Evolutionary conservation across 2,113 vertebrate genomes (phyloP).

Genomic region (Aleadryas rufinucha): DNA sequence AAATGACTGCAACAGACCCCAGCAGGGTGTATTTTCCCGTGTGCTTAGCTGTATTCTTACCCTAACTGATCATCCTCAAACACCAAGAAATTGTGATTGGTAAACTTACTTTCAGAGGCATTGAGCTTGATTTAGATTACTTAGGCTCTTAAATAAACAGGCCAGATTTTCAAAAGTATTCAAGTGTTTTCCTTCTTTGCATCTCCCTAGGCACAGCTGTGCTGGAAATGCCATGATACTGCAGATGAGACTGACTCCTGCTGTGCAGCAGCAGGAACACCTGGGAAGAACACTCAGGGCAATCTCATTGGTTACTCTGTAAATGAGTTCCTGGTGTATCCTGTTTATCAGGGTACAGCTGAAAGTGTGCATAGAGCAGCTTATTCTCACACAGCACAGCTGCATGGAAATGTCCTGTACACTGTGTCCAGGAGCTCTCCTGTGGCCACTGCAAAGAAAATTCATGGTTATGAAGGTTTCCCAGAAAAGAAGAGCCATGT

Average conservation of each 20-base stretch:
- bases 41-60: neutral
- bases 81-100: neutral
- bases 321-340: neutral
- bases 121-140: no score
- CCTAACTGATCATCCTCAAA: neutral
- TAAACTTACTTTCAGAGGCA: neutral
- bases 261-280: neutral
- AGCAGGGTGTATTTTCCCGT: neutral
- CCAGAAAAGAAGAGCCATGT: rapidly evolving
- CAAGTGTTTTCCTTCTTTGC: rapidly evolving
- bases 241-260: neutral
- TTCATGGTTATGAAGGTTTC: rapidly evolving
- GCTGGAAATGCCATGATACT: neutral
- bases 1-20: neutral
- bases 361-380: neutral
- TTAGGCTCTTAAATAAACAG: neutral
- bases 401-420: neutral
- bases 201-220: rapidly evolving
- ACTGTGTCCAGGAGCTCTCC: neutral
- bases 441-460: neutral
- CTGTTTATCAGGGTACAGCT: neutral
- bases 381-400: neutral
- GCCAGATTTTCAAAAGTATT: neutral
- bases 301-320: neutral
- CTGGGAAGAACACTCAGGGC: neutral